A percentile compares a stretch with the other conserved stretches of the same genome.
Evolutionary conservation across 2,888 invertebrate species (phyloP).

Genomic region (Nomada lathburiana): DNA sequence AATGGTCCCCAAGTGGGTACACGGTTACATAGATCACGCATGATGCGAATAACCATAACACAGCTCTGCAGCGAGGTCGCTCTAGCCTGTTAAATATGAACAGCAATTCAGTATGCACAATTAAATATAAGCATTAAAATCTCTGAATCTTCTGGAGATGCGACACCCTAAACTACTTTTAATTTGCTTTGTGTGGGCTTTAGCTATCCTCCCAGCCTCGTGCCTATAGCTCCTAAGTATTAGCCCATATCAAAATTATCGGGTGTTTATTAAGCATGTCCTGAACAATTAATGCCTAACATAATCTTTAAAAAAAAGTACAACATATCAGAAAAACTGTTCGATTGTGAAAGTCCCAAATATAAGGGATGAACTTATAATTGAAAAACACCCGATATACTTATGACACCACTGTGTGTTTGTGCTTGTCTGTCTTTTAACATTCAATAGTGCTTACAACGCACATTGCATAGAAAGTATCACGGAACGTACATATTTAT

Average conservation of each 20-base stretch:
- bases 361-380: conserved; percentile 50
- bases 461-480: conserved; percentile 64
- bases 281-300: conserved; percentile 66
- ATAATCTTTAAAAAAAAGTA: conserved; percentile 68
- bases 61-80: conserved; percentile 98
- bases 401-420: conserved; percentile 83
- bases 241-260: conserved; percentile 83
- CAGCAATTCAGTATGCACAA: conserved; percentile 60
- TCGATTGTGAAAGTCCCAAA: conserved; percentile 50
- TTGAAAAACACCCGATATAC: conserved; percentile 82
- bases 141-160: conserved; percentile 63
- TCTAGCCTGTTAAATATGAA: conserved; percentile 91
- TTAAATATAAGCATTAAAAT: conserved; percentile 52
- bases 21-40: conserved; percentile 97
- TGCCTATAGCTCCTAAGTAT: conserved; percentile 76
- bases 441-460: conserved; percentile 63
- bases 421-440: conserved; percentile 84
- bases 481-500: conserved; percentile 59
- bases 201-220: conserved; percentile 84
- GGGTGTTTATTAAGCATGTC: conserved; percentile 81
- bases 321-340: conserved; percentile 57
- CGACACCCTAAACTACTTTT: conserved; percentile 78
- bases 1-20: conserved; percentile 97
- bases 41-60: conserved; percentile 97
- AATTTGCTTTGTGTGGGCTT: conserved; percentile 83